A percentile compares a stretch with the other conserved stretches of the same genome.
Evolutionary conservation across 2,888 invertebrate species (phyloP).

Genomic region (Eucera pruinosa): DNA sequence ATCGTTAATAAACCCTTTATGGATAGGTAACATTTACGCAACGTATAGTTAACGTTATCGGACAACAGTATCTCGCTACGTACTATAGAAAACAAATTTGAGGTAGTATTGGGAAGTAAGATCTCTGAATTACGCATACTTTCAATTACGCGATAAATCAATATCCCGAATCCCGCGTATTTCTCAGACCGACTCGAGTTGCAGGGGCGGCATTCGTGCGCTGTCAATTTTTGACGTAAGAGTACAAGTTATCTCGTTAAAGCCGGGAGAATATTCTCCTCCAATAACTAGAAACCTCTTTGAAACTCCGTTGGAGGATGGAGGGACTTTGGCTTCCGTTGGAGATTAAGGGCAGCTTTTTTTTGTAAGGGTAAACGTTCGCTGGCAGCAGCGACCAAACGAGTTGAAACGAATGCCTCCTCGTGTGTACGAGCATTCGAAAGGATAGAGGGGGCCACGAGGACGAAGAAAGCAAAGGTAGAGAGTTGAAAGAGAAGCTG

Average conservation of each 20-base stretch:
- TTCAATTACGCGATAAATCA: too few species aligned
- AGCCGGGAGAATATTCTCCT: slow-evolving; percentile 52
- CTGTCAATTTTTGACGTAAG: slow-evolving; percentile 63
- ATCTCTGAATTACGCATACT: too few species aligned
- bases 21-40: too few species aligned
- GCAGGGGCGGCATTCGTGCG: too few species aligned
- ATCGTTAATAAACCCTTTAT: too few species aligned
- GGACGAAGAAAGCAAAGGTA: slow-evolving; percentile 33
- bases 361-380: slow-evolving; percentile 61
- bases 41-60: too few species aligned
- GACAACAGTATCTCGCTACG: too few species aligned
- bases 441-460: slow-evolving; percentile 25
- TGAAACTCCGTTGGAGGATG: slow-evolving; percentile 33
- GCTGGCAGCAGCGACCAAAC: slow-evolving; percentile 54
- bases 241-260: slow-evolving; percentile 68
- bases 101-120: too few species aligned
- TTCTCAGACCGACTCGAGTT: too few species aligned
- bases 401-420: slow-evolving; percentile 64
- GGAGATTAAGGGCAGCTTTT: slow-evolving; percentile 66
- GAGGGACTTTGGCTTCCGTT: slow-evolving; percentile 31
- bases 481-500: slow-evolving; percentile 51
- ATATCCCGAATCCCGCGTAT: too few species aligned
- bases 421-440: slow-evolving; percentile 34
- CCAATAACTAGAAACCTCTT: slow-evolving; percentile 64
- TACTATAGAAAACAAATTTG: too few species aligned